Conservation (phyloP, 1,140 invertebrate species). For the Drosophila arawakana region DNA sequence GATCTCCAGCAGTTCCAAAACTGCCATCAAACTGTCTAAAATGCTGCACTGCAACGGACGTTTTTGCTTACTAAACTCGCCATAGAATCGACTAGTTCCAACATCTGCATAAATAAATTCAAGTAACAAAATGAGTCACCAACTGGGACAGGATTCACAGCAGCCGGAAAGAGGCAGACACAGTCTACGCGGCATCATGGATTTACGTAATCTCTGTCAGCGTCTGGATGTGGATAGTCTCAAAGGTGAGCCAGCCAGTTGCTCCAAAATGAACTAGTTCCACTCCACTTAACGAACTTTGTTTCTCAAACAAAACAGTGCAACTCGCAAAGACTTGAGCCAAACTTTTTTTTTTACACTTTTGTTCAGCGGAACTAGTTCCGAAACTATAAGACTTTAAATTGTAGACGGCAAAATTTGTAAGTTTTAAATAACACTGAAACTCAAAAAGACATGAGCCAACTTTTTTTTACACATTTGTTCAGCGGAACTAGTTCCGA, state of each 20-base stretch:
- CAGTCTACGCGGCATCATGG: constrained; percentile 43
- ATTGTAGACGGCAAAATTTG: no score
- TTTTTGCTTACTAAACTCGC: constrained; percentile 22
- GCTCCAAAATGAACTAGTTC: neutral
- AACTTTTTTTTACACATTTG: no score
- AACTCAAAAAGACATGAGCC: no score
- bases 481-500: no score
- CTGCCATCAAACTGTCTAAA: constrained; percentile 62
- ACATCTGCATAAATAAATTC: no score
- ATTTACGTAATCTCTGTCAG: constrained; percentile 68
- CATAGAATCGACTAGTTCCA: neutral
- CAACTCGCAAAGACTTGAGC: neutral
- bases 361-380: no score
- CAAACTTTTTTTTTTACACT: no score
- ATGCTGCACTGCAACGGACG: constrained; percentile 78
- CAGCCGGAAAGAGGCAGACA: constrained; percentile 21
- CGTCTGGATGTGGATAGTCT: constrained; percentile 57
- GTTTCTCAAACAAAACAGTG: neutral
- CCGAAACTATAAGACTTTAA: no score
- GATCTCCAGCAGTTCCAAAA: constrained; percentile 41
- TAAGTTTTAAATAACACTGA: no score
- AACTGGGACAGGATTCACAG: constrained; percentile 31
- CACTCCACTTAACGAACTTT: neutral
- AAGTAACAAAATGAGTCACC: constrained; percentile 28
- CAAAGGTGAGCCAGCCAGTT: constrained; percentile 34